Percentiles rank a stretch among this genome's conserved stretches.
phyloP scores from a whole-genome alignment of 2,888 invertebrate genomes.

The Craniophora ligustri region DNA sequence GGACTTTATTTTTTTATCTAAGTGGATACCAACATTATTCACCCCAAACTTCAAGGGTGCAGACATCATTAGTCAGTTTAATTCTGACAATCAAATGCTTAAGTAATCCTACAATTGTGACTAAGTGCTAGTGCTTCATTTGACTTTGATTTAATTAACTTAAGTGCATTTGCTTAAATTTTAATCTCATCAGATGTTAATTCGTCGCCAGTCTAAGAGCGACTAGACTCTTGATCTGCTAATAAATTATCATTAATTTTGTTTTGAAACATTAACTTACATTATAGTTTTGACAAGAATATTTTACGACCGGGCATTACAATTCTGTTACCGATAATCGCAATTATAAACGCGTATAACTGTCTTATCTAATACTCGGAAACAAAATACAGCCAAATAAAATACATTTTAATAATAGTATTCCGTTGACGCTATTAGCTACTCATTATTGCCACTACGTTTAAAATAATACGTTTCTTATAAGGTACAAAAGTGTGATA shows the following conservation, averaged over 20 bases:
- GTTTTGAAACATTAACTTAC: conserved; percentile 24
- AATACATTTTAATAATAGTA: too few relatives aligned
- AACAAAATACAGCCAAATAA: too few relatives aligned
- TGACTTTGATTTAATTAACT: conserved; percentile 62
- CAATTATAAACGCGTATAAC: too few relatives aligned
- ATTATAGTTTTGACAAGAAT: conserved; percentile 24
- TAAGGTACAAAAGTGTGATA: too few relatives aligned
- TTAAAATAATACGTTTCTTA: too few relatives aligned
- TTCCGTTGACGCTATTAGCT: too few relatives aligned
- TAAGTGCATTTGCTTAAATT: conserved; percentile 66
- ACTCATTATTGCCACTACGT: too few relatives aligned
- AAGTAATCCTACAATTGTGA: conserved; percentile 50
- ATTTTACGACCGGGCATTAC: conserved; percentile 12
- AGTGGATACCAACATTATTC: too few relatives aligned
- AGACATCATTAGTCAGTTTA: conserved; percentile 49
- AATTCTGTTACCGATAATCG: conserved; percentile 3
- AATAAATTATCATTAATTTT: conserved; percentile 45
- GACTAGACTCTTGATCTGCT: conserved; percentile 43
- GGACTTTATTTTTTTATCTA: too few relatives aligned
- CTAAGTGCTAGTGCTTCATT: conserved; percentile 52
- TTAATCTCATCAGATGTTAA: conserved; percentile 62
- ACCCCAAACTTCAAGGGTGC: conserved; percentile 43
- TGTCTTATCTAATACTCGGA: too few relatives aligned
- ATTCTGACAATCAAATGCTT: conserved; percentile 44
- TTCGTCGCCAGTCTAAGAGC: conserved; percentile 50